These are phyloP conservation scores for Orientallactaga sibirica DNA, from an alignment of 2,797 vertebrate genomes.

Conservation along the genomic window DNA sequence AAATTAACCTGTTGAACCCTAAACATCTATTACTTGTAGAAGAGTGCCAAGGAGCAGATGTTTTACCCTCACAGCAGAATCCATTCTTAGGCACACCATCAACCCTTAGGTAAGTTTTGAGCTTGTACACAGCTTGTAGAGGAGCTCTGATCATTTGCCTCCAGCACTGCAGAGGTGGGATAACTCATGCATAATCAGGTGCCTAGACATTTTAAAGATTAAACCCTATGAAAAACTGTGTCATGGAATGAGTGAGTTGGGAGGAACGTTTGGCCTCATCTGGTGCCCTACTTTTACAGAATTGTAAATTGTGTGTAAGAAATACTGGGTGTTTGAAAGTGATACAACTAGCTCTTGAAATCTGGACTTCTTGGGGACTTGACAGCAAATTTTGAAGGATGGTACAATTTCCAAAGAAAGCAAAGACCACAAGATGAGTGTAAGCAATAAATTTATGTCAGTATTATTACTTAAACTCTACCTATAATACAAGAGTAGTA, in stretches of 20 bases:
- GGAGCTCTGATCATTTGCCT: constrained; percentile 39
- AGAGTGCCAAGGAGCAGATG: not conserved
- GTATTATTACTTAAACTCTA: not conserved
- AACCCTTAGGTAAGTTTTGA: constrained; percentile 11
- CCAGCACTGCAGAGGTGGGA: not conserved
- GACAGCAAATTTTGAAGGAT: not conserved
- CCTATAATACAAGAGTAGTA: not conserved
- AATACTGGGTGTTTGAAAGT: not conserved
- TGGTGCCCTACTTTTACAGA: constrained; percentile 10
- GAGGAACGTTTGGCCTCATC: not conserved
- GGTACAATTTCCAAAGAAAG: not conserved
- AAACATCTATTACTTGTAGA: constrained; percentile 5
- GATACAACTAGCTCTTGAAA: not conserved
- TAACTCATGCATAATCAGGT: constrained; percentile 46
- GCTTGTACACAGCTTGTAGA: not conserved
- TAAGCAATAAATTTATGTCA: not conserved
- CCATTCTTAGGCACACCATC: not conserved
- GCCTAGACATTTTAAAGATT: constrained; percentile 42
- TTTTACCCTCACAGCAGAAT: not conserved
- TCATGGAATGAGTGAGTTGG: not conserved
- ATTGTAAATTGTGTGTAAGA: not conserved
- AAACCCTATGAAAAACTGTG: not conserved
- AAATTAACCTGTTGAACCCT: not conserved
- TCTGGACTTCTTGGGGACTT: constrained; percentile 26
- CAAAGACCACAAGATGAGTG: not conserved